These are phyloP conservation scores for Halictus rubicundus DNA, from an alignment of 1,140 invertebrate species.

Conservation along the genomic window DNA sequence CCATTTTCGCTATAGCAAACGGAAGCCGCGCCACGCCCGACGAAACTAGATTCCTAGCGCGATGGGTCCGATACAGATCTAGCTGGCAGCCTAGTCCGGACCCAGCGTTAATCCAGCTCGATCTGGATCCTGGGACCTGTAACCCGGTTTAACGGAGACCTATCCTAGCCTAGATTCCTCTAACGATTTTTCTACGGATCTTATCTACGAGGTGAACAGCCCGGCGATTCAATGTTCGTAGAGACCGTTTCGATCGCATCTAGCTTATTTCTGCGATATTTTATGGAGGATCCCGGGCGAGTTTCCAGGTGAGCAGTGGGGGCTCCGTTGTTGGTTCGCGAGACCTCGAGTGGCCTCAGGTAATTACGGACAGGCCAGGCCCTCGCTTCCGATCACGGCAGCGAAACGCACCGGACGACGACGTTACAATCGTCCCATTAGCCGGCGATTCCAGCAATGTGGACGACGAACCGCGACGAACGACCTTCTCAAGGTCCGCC, in stretches of 20 bases:
- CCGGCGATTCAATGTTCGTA: neutral
- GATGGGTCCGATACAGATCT: too few species aligned
- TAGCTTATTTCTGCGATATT: neutral
- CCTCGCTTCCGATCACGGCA: conserved; percentile 28
- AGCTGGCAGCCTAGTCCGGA: neutral
- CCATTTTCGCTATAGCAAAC: too few species aligned
- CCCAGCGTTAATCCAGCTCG: neutral
- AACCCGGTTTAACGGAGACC: neutral
- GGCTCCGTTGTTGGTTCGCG: conserved; percentile 3
- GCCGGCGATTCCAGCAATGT: conserved; percentile 65
- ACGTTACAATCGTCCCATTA: conserved; percentile 56
- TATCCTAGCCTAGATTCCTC: neutral
- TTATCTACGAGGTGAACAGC: neutral
- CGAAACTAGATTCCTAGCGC: too few species aligned
- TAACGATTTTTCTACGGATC: neutral
- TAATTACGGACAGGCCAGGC: conserved; percentile 41
- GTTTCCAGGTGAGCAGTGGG: conserved; percentile 1
- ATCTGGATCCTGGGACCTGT: neutral
- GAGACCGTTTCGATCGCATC: too few species aligned
- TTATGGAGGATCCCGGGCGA: neutral
- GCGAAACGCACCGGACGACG: conserved; percentile 14
- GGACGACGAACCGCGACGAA: conserved; percentile 49
- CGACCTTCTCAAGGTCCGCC: conserved; percentile 65
- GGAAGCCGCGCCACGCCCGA: too few species aligned
- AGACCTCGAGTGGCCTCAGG: conserved; percentile 20